A percentile compares a stretch with the other conserved stretches of the same genome.
Conservation (phyloP, 2,888 invertebrate genomes). For the Parthenolecanium corni region DNA sequence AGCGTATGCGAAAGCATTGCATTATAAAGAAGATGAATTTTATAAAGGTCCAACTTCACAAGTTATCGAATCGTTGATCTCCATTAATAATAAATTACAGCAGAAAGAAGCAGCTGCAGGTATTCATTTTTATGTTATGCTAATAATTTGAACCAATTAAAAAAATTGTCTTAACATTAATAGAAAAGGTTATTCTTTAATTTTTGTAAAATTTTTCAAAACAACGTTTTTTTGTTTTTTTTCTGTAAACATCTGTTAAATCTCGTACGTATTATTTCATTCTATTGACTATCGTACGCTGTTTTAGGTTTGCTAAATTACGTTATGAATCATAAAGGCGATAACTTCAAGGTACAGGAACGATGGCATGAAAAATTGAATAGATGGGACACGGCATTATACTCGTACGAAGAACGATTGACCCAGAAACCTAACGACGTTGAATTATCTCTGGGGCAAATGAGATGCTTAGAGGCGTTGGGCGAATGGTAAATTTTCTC, state of each 20-base stretch:
- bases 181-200: no score
- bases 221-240: no score
- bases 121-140: conserved; percentile 11
- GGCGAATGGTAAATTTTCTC: conserved; percentile 66
- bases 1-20: conserved; percentile 68
- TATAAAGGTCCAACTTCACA: conserved; percentile 67
- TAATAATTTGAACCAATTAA: no score
- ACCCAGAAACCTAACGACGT: conserved; percentile 53
- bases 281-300: no score
- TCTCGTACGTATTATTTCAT: no score
- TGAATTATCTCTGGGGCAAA: conserved; percentile 77
- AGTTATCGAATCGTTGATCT: conserved; percentile 85
- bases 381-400: conserved; percentile 94
- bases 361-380: conserved; percentile 98
- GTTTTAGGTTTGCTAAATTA: conserved; percentile 21
- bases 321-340: conserved; percentile 36
- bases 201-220: no score
- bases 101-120: conserved; percentile 98
- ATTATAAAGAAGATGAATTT: conserved; percentile 90
- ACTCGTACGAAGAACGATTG: conserved; percentile 69
- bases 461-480: conserved; percentile 87
- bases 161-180: no score
- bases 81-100: conserved; percentile 95
- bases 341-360: conserved; percentile 55
- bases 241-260: no score